Percentiles rank a stretch among this genome's conserved stretches.
These are phyloP conservation scores for Ferrisia virgata DNA, from an alignment of 2,888 invertebrate species.

Conservation along the genomic window DNA sequence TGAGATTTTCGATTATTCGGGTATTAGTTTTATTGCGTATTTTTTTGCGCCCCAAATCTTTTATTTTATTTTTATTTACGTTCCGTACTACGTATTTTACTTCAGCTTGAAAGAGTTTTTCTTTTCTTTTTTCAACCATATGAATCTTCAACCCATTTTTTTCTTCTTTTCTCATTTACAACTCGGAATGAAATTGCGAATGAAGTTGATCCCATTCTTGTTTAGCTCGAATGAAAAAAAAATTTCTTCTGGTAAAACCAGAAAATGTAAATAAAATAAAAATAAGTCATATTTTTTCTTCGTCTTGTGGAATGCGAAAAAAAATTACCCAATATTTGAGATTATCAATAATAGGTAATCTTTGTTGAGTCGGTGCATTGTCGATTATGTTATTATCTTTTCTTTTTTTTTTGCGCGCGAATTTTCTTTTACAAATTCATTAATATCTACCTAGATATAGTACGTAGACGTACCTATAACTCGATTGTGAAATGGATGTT, in stretches of 20 bases:
- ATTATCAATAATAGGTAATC: constrained; percentile 20
- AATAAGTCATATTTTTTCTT: not conserved
- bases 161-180: not conserved
- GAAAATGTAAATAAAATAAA: not conserved
- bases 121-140: not conserved
- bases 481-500: no score
- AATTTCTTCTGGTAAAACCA: not conserved
- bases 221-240: not conserved
- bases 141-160: not conserved
- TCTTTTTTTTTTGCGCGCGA: not conserved
- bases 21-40: not conserved
- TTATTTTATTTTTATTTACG: not conserved
- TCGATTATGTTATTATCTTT: not conserved
- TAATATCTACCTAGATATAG: not conserved
- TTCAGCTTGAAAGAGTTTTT: not conserved
- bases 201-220: not conserved
- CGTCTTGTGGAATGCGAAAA: not conserved
- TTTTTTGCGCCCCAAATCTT: not conserved
- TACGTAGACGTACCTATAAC: no score
- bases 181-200: not conserved
- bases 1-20: not conserved
- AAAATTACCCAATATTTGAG: not conserved
- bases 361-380: not conserved
- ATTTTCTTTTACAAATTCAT: not conserved
- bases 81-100: not conserved